Evolutionary conservation across 1,140 invertebrate genomes (phyloP), one percentile per base, ranked within the genome.

Genomic region (Camponotus floridanus): DNA sequence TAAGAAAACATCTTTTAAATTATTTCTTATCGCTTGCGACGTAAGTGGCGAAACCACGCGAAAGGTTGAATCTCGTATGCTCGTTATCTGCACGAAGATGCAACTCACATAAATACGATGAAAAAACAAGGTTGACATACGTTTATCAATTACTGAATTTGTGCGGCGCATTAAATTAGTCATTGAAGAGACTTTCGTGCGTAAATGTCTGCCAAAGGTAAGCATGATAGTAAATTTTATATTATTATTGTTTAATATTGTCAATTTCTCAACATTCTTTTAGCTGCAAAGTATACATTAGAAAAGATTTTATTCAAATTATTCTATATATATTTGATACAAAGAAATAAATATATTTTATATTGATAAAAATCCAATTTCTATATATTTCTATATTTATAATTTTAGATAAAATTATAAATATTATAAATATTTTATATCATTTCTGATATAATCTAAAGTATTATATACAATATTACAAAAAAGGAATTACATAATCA

Each of bases 201-300:
- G 13, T 15, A 80, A 68, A 79, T 70, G 78, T 70, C 48, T 8
- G 65, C 4, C 0, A 80, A n/a, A 57, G 78, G 78, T 80, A 57
- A 70, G 8, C 6, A 3, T 3, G 0, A 26, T 42, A 15, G 9
- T 26, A 26, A 26, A 26, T 26, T 26, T 79, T 57, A 55, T 1
- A 2, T 7, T 13, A 21, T n/a, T 42, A 55, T 55, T n/a, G 39
- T 39, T 67, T 55, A 36, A 55, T 26, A 36, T 21, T 31, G 4
- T 57, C 0, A 18, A 21, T 33, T 51, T 31, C 36, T 39, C 13
- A 21, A 57, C 6, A 51, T 31, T 64, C 26, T 45, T 62, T n/a
- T n/a, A 45, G 15, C 9, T 51, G 4, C 13, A 51, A n/a, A 7
- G 26, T 26, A 42, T 1, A 15, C 26, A 39, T 11, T 3, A 11